phyloP scores from a whole-genome alignment of 2,113 vertebrate species.

The Heterochromis multidens region DNA sequence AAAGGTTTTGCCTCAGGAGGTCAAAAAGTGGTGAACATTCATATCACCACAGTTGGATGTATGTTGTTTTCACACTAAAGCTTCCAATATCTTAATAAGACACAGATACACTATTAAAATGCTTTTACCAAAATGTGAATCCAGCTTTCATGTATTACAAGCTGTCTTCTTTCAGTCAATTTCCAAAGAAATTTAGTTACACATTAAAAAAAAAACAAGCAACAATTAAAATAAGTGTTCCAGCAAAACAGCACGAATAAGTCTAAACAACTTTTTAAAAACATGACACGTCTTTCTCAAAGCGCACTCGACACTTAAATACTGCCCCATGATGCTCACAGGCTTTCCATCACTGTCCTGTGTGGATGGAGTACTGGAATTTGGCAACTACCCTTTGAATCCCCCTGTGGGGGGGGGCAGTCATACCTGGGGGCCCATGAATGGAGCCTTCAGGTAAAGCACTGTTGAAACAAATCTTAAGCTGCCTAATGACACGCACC shows the following conservation, averaged over 20 bases:
- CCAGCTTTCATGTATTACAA: not conserved
- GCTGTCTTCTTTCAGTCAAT: not conserved
- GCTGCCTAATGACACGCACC: constrained; percentile 89
- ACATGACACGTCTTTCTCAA: not conserved
- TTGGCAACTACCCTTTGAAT: not conserved
- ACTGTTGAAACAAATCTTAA: constrained; percentile 88
- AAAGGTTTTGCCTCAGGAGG: not conserved
- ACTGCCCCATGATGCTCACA: constrained; percentile 24
- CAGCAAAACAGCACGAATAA: not conserved
- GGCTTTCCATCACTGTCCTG: constrained; percentile 46
- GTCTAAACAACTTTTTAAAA: not conserved
- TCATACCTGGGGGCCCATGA: constrained; percentile 85
- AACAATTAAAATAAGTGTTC: not conserved
- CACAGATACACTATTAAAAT: not conserved
- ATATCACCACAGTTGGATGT: not conserved
- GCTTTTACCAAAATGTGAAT: not conserved
- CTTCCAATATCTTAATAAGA: not conserved
- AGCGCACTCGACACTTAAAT: not conserved
- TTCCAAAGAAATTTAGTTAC: not conserved
- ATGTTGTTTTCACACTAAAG: not conserved
- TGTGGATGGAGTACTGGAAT: constrained; percentile 28
- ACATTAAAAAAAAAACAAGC: not conserved
- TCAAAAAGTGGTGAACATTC: not conserved
- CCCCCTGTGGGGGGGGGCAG: constrained; percentile 29
- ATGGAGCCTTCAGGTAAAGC: constrained; percentile 84